Conservation (phyloP, 2,113 vertebrate species). For the Chamaea fasciata region DNA sequence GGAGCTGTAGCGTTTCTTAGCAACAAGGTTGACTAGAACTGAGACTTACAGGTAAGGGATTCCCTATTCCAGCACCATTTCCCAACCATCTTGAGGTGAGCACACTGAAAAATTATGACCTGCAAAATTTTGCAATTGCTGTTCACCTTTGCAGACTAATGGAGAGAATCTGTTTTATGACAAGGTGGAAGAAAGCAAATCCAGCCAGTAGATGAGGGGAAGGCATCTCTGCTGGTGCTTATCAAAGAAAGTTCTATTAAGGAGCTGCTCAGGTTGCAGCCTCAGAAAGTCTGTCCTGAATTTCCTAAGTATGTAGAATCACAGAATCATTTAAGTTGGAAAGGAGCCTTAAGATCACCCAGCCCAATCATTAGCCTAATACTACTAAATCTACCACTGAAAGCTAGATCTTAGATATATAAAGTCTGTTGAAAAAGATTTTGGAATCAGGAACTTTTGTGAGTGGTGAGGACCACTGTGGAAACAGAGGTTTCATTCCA, state of each 20-base stretch:
- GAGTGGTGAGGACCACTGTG: neutral
- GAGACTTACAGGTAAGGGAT: neutral
- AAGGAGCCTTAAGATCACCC: neutral
- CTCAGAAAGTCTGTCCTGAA: neutral
- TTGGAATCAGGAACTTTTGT: neutral
- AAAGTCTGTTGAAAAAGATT: neutral
- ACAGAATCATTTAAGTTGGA: neutral
- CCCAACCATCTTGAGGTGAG: neutral
- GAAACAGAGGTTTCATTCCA: neutral
- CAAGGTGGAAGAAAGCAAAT: neutral
- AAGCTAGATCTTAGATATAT: neutral
- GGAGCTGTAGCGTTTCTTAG: neutral
- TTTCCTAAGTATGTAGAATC: neutral
- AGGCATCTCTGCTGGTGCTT: neutral
- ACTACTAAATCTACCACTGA: neutral
- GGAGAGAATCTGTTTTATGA: neutral
- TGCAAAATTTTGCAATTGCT: neutral
- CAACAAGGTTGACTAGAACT: neutral
- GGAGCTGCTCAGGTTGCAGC: neutral
- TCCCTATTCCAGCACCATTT: neutral
- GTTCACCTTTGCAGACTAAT: neutral
- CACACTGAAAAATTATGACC: neutral
- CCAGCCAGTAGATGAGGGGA: neutral
- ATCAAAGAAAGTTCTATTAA: neutral
- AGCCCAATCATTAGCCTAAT: neutral